These are phyloP conservation scores for Dipodomys stephensi DNA, from an alignment of 2,113 vertebrate species.

Conservation along the genomic window DNA sequence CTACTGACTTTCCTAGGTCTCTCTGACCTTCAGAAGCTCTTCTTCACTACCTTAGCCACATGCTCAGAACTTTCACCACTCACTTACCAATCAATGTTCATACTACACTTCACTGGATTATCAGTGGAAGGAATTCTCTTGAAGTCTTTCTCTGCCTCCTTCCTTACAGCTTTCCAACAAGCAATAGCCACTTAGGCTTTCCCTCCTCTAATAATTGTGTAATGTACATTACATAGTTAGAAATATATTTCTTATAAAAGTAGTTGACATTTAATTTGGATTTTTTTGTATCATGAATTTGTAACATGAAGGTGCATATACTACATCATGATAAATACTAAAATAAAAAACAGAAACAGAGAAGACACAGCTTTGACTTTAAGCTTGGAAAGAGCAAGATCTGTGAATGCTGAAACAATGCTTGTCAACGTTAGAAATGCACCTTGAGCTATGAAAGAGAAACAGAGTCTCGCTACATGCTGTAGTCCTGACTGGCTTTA, in stretches of 20 bases:
- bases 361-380: neutral
- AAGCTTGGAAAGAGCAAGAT: neutral
- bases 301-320: neutral
- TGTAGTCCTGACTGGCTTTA: neutral
- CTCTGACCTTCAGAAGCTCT: conserved; percentile 46
- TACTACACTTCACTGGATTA: conserved; percentile 39
- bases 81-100: conserved; percentile 56
- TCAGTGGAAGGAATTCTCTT: conserved; percentile 68
- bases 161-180: conserved; percentile 14
- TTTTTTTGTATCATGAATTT: conserved; percentile 17
- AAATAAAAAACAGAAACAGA: conserved; percentile 20
- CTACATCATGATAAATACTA: neutral
- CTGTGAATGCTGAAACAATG: neutral
- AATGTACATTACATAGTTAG: neutral
- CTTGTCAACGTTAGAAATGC: neutral
- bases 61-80: conserved; percentile 61
- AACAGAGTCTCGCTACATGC: too few relatives aligned
- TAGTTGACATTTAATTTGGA: conserved; percentile 27
- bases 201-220: neutral
- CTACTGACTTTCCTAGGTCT: conserved; percentile 1
- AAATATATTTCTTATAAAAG: conserved; percentile 20
- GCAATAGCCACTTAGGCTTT: conserved; percentile 25
- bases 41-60: conserved; percentile 24
- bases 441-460: neutral
- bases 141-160: conserved; percentile 49